Evolutionary conservation across 2,888 invertebrate genomes (phyloP), one percentile per base, ranked within the genome.

Genomic region (Macrophya annulata): DNA sequence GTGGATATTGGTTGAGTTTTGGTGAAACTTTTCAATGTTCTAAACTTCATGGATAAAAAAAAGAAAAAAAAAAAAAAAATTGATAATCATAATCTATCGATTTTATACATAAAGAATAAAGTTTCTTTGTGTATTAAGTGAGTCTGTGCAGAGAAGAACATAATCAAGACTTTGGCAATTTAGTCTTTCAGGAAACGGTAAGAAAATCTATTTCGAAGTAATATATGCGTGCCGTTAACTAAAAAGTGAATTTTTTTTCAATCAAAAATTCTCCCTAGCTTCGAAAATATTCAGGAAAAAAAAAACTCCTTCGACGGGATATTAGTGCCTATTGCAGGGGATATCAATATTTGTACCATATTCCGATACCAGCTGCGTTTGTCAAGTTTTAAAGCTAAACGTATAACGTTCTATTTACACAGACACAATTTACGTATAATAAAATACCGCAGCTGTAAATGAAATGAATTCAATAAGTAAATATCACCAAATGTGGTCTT

Each of bases 351-450:
- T 55, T 55, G n/a, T 55, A 55, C 55, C 55, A 55, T n/a, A n/a
- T 6, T 55, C 55, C 6, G 55, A 55, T 55, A 55, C n/a, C 55
- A 55, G 55, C 55, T 55, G 55, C n/a, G 15, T 12, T 17, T 59
- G 17, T 68, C 68, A 68, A 68, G 37, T 17, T 25, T 6, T 68
- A 25, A 5, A 68, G 31, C 12, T 31, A 68, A 5, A 12, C 65
- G 21, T 12, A 31, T 65, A 31, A 12, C 15, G 15, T 17, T 17
- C n/a, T 9, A 65, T 65, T 15, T 31, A 25, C 12, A 65, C 12
- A 37, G 40, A 71, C n/a, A n/a, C 9, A 31, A n/a, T 71, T 71
- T 31, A 71, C 40, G 40, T 37, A 71, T 37, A 71, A 71, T 71
- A 5, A 71, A 31, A 71, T n/a, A 71, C 37, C 5, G 12, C 37